A percentile compares a stretch with the other conserved stretches of the same genome.
Conservation (phyloP, 2,888 invertebrate genomes). For the Pollenia angustigena region DNA sequence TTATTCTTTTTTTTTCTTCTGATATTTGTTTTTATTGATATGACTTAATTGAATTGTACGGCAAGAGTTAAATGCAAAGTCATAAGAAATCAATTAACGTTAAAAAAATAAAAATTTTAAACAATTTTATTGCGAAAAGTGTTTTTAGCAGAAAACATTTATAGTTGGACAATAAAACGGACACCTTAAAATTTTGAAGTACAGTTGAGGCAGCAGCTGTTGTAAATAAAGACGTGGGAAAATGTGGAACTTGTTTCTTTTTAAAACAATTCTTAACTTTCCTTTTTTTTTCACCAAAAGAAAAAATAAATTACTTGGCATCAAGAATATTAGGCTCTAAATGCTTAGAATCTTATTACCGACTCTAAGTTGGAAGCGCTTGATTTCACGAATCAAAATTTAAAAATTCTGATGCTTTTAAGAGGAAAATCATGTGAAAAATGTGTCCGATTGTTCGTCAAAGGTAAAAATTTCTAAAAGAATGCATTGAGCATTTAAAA, state of each 20-base stretch:
- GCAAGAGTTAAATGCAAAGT: constrained; percentile 38
- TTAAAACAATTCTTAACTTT: neutral
- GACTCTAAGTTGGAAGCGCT: too few species aligned
- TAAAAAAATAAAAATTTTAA: neutral
- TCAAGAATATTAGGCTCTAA: neutral
- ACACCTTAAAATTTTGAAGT: neutral
- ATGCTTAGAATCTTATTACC: too few species aligned
- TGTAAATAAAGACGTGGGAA: constrained; percentile 76
- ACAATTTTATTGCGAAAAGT: constrained; percentile 8
- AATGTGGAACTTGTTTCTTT: constrained; percentile 73
- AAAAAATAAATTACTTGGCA: neutral
- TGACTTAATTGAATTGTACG: constrained; percentile 61
- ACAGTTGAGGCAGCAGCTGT: constrained; percentile 2
- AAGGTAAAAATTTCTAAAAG: too few species aligned
- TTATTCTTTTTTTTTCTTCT: constrained; percentile 12
- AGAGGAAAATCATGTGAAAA: too few species aligned
- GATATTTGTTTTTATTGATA: constrained; percentile 33
- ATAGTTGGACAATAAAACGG: neutral
- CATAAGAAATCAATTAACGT: constrained; percentile 61
- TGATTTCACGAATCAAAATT: too few species aligned
- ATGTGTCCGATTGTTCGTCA: too few species aligned
- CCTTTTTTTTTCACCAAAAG: neutral
- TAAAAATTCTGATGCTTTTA: too few species aligned
- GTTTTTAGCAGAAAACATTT: neutral
- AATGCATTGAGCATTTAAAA: too few species aligned